Conservation (phyloP, 2,797 vertebrate genomes). For the Spondyliosoma cantharus region DNA sequence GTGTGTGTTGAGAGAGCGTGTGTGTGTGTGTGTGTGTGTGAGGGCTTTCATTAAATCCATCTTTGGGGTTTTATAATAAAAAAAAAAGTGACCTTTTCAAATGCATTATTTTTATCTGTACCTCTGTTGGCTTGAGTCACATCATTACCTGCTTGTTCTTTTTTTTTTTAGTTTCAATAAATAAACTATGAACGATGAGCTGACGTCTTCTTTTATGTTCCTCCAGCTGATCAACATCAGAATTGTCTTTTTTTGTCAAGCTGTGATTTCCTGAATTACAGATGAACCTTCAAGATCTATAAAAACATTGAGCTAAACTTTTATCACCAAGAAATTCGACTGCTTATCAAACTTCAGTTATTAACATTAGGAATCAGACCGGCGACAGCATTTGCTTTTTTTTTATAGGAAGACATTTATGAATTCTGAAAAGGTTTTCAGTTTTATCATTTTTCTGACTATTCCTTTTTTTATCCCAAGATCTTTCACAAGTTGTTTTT, state of each 20-base stretch:
- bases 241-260: not conserved
- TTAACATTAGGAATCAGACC: no score
- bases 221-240: not conserved
- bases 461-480: no score
- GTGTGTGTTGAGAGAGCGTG: conserved; percentile 17
- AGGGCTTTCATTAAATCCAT: conserved; percentile 47
- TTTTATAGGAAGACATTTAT: no score
- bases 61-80: conserved; percentile 74
- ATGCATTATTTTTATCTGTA: conserved; percentile 81
- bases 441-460: no score
- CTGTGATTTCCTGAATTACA: no score
- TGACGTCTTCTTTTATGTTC: not conserved
- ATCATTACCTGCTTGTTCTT: conserved; percentile 85
- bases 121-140: conserved; percentile 84
- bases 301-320: no score
- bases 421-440: no score
- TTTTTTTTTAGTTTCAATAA: conserved; percentile 81
- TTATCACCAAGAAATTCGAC: no score
- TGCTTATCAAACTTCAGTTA: no score
- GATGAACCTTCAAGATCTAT: no score
- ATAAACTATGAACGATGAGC: conserved; percentile 64
- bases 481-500: no score
- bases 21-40: conserved; percentile 10
- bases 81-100: conserved; percentile 83
- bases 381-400: no score